Evolutionary conservation across 2,888 invertebrate genomes (phyloP), one percentile per base, ranked within the genome.

Genomic region (Horisme vitalbata): DNA sequence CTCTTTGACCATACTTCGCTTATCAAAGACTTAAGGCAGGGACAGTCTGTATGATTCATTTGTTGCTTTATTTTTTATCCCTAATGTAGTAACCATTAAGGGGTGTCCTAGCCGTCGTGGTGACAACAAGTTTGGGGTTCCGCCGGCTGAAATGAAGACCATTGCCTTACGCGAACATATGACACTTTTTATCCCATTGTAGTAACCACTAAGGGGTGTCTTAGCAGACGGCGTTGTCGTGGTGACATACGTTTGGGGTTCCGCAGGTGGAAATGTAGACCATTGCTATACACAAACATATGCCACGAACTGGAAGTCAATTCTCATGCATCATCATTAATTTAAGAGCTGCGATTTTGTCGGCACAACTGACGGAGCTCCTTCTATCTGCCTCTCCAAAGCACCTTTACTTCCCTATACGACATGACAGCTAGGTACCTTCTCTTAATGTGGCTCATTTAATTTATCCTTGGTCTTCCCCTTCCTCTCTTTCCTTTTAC

Each of bases 31-130:
- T 83, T 80, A 83, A 79, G 70, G 65, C 23, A 58, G 48, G 57
- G 83, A 83, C 83, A 83, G 67, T 49, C 52, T 43, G 56, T 65
- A 82, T 85, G 83, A 83, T 78, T 79, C 84, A 85, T 61, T 50
- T 51, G 35, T 52, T 54, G 65, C 67, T 66, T 74, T 74, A 68
- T 55, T 57, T 54, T 46, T 49, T 51, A 48, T 57, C 52, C 65
- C 65, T 73, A 75, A 75, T 68, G 73, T 64, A 61, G 53, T 61
- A 59, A 65, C 74, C 75, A 74, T 72, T 78, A 76, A 71, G 70
- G 61, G 52, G 61, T 55, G 74, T 74, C 72, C 79, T 79, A 75
- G 74, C 57, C 59, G 55, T 43, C 52, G 41, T 39, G 38, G 50
- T 37, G 51, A 47, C 52, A 41, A 55, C 45, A n/a, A 41, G 27